Conservation (phyloP, 2,113 vertebrate species). For the Alectura lathami region DNA sequence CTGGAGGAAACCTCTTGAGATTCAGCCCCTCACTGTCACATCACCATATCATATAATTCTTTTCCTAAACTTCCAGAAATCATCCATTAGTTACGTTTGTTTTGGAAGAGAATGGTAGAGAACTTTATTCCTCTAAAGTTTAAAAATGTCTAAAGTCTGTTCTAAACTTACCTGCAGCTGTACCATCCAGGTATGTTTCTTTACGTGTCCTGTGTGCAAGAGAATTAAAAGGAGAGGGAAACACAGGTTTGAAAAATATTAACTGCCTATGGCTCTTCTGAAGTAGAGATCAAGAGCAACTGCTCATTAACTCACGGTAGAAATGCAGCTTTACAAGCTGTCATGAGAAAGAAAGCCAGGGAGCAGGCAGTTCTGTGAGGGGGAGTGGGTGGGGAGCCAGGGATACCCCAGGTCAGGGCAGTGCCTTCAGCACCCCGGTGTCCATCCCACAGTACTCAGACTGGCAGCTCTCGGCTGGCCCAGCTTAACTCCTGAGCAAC, state of each 20-base stretch:
- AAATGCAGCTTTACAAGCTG: not conserved
- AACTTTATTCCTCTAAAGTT: not conserved
- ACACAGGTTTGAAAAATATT: not conserved
- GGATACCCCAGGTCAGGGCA: not conserved
- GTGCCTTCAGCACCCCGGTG: not conserved
- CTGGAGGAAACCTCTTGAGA: not conserved
- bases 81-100: not conserved
- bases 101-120: not conserved
- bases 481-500: not conserved
- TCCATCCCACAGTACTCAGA: not conserved
- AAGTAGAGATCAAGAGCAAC: not conserved
- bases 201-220: not conserved
- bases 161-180: not conserved
- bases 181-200: not conserved
- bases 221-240: not conserved
- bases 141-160: not conserved
- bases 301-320: not conserved
- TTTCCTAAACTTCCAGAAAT: not conserved
- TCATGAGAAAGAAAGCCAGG: not conserved
- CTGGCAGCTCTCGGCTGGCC: not conserved
- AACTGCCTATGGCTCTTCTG: not conserved
- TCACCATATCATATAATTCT: not conserved
- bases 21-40: not conserved
- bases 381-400: rapidly evolving
- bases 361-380: not conserved